A percentile compares a stretch with the other conserved stretches of the same genome.
Conservation (phyloP, 1,140 invertebrate genomes). For the Conus ventricosus region DNA sequence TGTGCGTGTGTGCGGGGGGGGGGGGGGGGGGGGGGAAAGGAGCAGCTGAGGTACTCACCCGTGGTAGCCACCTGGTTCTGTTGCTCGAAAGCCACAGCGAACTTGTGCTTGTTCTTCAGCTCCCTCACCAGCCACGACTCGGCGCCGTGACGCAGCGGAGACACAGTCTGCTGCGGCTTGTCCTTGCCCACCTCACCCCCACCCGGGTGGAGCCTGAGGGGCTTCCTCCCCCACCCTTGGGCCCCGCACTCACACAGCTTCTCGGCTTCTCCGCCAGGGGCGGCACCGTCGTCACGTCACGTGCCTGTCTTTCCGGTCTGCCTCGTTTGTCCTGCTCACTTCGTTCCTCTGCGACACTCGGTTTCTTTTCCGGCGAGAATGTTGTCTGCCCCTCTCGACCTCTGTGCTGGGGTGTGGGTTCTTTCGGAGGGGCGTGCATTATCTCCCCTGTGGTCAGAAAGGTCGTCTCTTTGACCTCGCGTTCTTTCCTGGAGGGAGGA, state of each 20-base stretch:
- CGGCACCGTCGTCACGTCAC: not conserved
- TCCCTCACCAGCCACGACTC: slow-evolving; percentile 19
- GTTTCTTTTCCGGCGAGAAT: not conserved
- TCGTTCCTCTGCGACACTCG: not conserved
- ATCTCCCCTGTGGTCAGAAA: not conserved
- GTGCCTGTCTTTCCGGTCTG: not conserved
- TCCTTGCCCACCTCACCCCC: not conserved
- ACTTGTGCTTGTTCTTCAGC: slow-evolving; percentile 33
- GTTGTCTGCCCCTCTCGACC: not conserved
- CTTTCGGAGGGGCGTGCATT: not conserved
- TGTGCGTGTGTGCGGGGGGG: too few species aligned
- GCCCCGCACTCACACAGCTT: not conserved
- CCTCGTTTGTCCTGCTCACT: not conserved
- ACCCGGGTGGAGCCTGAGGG: not conserved
- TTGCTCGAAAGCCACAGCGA: slow-evolving; percentile 23
- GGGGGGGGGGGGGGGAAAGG: too few species aligned
- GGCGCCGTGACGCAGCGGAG: not conserved
- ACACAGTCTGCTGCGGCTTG: slow-evolving; percentile 23
- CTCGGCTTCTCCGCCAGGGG: not conserved
- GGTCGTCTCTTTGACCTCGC: not conserved
- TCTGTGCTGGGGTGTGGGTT: not conserved
- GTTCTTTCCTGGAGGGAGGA: not conserved
- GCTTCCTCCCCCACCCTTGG: not conserved
- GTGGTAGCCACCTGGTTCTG: slow-evolving; percentile 33
- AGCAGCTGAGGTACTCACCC: not conserved